Evolutionary conservation across 2,797 vertebrate species (phyloP).

Genomic region (Malacoctenus gilli): DNA sequence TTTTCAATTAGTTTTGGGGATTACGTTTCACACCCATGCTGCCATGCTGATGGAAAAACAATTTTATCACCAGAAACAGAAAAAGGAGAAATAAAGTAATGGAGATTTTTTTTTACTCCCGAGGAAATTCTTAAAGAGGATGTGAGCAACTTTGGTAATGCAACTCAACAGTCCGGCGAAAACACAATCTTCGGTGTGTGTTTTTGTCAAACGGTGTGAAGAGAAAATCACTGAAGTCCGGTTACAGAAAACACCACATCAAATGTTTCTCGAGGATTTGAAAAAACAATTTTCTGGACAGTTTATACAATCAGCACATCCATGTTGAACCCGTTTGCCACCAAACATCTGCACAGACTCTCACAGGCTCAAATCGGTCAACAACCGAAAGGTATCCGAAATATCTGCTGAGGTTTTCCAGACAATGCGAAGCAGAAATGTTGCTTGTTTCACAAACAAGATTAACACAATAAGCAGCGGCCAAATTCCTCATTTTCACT

Average conservation of each 20-base stretch:
- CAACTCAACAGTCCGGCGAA: constrained; percentile 7
- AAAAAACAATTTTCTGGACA: too few species aligned
- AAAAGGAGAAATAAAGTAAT: background rate
- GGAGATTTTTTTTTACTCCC: constrained; percentile 11
- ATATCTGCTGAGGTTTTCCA: too few species aligned
- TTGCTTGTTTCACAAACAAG: too few species aligned
- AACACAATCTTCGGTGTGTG: background rate
- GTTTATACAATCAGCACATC: too few species aligned
- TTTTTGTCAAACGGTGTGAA: background rate
- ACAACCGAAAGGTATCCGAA: too few species aligned
- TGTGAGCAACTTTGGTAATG: constrained; percentile 9
- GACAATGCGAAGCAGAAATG: too few species aligned
- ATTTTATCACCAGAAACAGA: constrained; percentile 18
- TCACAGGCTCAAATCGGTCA: too few species aligned
- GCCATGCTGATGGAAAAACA: constrained; percentile 18
- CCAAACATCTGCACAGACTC: too few species aligned
- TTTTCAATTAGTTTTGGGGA: constrained; percentile 29
- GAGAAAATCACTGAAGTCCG: constrained; percentile 4
- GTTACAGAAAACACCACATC: too few species aligned
- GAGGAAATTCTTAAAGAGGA: constrained; percentile 10
- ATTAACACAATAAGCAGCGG: too few species aligned
- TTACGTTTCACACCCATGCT: constrained; percentile 10
- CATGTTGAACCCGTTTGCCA: too few species aligned
- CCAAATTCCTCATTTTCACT: background rate
- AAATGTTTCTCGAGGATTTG: too few species aligned